These are phyloP conservation scores for Callopanchax toddi DNA, from an alignment of 2,113 vertebrate genomes.

Conservation along the genomic window DNA sequence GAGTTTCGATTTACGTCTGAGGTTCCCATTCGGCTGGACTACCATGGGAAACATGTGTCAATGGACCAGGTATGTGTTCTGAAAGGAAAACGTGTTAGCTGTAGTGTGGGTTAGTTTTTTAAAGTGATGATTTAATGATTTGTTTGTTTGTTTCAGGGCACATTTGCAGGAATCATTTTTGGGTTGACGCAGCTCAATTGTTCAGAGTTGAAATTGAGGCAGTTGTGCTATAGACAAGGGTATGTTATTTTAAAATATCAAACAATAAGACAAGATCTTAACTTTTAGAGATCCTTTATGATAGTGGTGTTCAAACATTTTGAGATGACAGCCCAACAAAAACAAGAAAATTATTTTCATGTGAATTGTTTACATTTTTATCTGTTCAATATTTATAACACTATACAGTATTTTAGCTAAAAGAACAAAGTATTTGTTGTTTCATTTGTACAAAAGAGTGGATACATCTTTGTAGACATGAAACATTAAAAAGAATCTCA, in stretches of 20 bases:
- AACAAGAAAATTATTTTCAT: no score
- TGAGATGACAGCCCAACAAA: no score
- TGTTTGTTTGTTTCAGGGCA: conserved; percentile 85
- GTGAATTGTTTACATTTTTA: no score
- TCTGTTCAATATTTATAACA: no score
- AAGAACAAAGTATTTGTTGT: no score
- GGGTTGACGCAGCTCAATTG: conserved; percentile 96
- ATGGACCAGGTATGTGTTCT: conserved; percentile 79
- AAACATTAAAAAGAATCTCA: no score
- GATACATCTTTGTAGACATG: no score
- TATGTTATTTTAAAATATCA: conserved; percentile 54
- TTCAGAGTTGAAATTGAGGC: conserved; percentile 93
- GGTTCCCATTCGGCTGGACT: conserved; percentile 96
- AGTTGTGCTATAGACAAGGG: conserved; percentile 95
- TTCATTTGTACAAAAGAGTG: no score
- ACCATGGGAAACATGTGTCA: conserved; percentile 95
- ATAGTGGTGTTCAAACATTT: no score
- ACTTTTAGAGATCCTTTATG: no score
- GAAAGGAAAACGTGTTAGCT: not conserved
- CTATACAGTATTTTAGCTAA: no score
- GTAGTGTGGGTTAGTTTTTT: not conserved
- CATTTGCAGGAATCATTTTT: conserved; percentile 95
- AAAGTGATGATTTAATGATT: not conserved
- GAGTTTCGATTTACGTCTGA: conserved; percentile 97
- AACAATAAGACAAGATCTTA: no score